phyloP scores from a whole-genome alignment of 2,797 vertebrate species.

The Craterocephalus amniculus region DNA sequence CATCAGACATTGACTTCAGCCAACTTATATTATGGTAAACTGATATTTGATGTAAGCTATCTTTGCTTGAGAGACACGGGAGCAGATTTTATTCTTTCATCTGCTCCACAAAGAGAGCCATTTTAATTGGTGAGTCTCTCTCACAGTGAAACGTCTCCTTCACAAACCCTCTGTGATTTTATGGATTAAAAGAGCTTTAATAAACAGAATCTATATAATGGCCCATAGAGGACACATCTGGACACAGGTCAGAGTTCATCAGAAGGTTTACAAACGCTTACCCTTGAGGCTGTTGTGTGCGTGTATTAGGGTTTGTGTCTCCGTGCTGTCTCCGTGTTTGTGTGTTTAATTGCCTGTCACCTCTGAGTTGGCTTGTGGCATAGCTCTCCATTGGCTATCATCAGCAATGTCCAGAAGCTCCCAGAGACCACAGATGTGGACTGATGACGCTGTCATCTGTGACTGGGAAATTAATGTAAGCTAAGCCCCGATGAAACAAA shows the following conservation, averaged over 20 bases:
- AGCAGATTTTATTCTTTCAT: conserved; percentile 26
- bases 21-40: conserved; percentile 1
- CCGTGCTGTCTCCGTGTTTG: conserved; percentile 32
- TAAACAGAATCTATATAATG: conserved; percentile 30
- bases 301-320: conserved; percentile 42
- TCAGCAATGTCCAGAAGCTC: conserved; percentile 27
- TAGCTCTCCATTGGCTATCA: conserved; percentile 28
- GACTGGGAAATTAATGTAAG: conserved; percentile 3
- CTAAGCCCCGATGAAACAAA: neutral
- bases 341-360: conserved; percentile 39
- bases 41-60: neutral
- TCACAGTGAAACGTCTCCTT: conserved; percentile 31
- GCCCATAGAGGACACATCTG: conserved; percentile 64
- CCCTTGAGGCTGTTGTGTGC: conserved; percentile 39
- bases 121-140: conserved; percentile 40
- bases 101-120: conserved; percentile 38
- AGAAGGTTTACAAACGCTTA: conserved; percentile 39
- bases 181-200: conserved; percentile 55
- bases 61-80: neutral
- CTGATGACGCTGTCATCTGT: conserved; percentile 23
- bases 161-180: conserved; percentile 35
- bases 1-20: conserved; percentile 24
- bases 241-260: conserved; percentile 50
- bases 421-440: conserved; percentile 25
- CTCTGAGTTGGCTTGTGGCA: conserved; percentile 26